Conservation (phyloP, 2,113 vertebrate genomes). For the Hemichromis elongatus region DNA sequence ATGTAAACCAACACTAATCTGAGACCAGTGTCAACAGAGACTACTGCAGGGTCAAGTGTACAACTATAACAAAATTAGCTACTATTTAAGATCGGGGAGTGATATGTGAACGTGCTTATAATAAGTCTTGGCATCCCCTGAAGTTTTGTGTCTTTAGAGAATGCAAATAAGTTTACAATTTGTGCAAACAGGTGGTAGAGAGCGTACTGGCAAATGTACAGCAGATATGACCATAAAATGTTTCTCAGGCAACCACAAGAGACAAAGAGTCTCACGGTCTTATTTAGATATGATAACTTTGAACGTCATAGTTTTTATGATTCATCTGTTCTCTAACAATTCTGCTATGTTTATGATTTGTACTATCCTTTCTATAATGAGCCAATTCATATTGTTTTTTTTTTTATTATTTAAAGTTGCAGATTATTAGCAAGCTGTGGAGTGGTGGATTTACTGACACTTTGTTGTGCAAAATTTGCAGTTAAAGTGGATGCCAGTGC, state of each 20-base stretch:
- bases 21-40: slow-evolving; percentile 52
- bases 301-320: background rate
- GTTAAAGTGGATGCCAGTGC: background rate
- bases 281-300: background rate
- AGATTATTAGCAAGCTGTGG: background rate
- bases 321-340: background rate
- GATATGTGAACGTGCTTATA: background rate
- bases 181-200: background rate
- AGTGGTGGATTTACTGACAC: background rate
- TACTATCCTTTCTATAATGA: background rate
- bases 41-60: slow-evolving; percentile 18
- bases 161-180: background rate
- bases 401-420: background rate
- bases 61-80: background rate
- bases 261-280: background rate
- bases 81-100: background rate
- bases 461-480: background rate
- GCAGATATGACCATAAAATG: background rate
- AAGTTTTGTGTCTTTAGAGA: background rate
- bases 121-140: background rate
- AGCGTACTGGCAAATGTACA: background rate
- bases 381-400: no score
- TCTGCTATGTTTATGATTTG: background rate
- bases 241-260: background rate
- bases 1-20: slow-evolving; percentile 62